Percentiles rank a stretch among this genome's conserved stretches.
phyloP scores from a whole-genome alignment of 2,797 vertebrate genomes.

The Muscicapa comitata region DNA sequence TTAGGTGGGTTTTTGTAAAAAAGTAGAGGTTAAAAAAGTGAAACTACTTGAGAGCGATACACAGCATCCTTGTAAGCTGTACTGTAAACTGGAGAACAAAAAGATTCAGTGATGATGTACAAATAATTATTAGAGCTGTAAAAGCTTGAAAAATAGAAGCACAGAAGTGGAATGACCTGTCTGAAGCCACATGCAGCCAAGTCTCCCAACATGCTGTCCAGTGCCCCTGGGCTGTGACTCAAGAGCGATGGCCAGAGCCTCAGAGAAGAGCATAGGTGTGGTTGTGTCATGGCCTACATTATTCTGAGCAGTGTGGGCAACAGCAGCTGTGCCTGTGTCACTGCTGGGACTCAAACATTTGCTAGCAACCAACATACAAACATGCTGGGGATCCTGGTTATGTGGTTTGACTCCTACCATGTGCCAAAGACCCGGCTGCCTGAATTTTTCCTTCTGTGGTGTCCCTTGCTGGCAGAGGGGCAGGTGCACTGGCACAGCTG shows the following conservation, averaged over 20 bases:
- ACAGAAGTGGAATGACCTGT: neutral
- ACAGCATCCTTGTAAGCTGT: neutral
- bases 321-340: neutral
- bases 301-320: neutral
- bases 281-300: neutral
- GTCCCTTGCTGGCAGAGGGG: neutral
- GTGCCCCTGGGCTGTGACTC: neutral
- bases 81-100: neutral
- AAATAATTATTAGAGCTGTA: neutral
- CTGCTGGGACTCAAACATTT: neutral
- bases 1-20: constrained; percentile 26
- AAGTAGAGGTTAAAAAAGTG: neutral
- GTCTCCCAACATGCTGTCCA: neutral
- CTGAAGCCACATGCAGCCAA: neutral
- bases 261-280: neutral
- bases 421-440: neutral
- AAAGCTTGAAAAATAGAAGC: neutral
- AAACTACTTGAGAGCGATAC: neutral
- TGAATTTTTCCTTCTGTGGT: rapidly evolving
- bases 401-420: neutral
- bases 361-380: neutral
- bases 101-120: neutral
- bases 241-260: neutral
- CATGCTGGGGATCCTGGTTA: neutral
- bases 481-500: neutral